phyloP scores from a whole-genome alignment of 64 coral and sea anemone genomes.

The Trachythela sp. region DNA sequence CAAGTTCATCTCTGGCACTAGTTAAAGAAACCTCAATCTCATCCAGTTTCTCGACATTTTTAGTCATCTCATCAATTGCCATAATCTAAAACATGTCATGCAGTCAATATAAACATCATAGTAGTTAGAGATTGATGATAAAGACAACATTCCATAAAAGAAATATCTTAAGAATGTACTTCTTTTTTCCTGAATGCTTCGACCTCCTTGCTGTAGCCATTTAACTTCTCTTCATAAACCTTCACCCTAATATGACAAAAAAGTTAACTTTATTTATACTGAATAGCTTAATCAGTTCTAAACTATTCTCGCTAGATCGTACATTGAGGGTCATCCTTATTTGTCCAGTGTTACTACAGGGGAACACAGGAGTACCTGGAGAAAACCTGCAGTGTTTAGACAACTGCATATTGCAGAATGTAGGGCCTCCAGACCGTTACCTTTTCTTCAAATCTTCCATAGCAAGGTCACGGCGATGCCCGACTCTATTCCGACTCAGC shows the following conservation, averaged over 20 bases:
- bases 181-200: conserved; percentile 98
- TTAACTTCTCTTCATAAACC: conserved; percentile 87
- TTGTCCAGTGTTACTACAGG: too few species aligned
- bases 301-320: too few species aligned
- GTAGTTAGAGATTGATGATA: too few species aligned
- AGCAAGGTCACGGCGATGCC: conserved; percentile 89
- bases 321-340: too few species aligned
- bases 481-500: conserved; percentile 83
- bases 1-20: conserved; percentile 68
- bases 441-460: conserved; percentile 92
- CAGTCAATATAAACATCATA: too few species aligned
- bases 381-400: too few species aligned
- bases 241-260: conserved; percentile 65
- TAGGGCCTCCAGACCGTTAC: conserved; percentile 22
- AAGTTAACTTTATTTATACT: too few species aligned
- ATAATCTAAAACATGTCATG: conserved; percentile 59
- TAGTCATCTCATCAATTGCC: conserved; percentile 96
- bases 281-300: too few species aligned
- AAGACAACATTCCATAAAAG: too few species aligned
- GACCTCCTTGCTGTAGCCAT: conserved; percentile 94
- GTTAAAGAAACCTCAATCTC: conserved; percentile 75
- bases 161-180: conserved; percentile 24
- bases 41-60: conserved; percentile 96
- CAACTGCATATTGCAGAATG: too few species aligned
- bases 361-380: too few species aligned